phyloP scores from a whole-genome alignment of 2,888 invertebrate species.

The Furcula furcula region DNA sequence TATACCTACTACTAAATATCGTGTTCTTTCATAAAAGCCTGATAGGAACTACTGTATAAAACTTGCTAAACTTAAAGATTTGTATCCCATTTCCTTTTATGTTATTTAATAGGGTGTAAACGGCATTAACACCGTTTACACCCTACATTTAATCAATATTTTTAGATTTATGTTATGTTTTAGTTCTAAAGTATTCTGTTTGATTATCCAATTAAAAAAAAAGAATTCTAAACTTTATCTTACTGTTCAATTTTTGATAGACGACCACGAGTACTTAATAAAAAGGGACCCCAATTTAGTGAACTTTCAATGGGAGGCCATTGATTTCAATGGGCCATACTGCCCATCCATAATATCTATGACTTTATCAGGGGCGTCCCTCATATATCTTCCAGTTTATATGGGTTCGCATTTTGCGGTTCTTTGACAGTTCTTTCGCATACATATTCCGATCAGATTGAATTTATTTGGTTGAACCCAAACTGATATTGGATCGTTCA shows the following conservation, averaged over 20 bases:
- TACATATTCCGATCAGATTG: slow-evolving; percentile 55
- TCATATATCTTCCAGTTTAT: slow-evolving; percentile 70
- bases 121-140: no score
- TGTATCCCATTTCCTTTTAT: neutral
- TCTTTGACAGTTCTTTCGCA: slow-evolving; percentile 54
- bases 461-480: slow-evolving; percentile 52
- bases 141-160: no score
- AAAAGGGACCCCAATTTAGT: slow-evolving; percentile 53
- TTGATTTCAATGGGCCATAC: slow-evolving; percentile 71
- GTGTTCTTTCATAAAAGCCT: no score
- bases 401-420: slow-evolving; percentile 60
- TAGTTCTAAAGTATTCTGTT: slow-evolving; percentile 4
- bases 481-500: slow-evolving; percentile 37
- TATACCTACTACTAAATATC: no score
- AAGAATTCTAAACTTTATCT: no score
- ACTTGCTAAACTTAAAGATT: no score
- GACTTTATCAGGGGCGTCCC: slow-evolving; percentile 61
- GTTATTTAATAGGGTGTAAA: no score
- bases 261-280: slow-evolving; percentile 14
- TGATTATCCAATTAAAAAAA: no score
- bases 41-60: no score
- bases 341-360: slow-evolving; percentile 61
- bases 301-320: slow-evolving; percentile 67
- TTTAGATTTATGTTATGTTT: slow-evolving; percentile 6
- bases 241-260: slow-evolving; percentile 16